Conservation (phyloP, 2,888 invertebrate genomes). For the Agrotis exclamationis region DNA sequence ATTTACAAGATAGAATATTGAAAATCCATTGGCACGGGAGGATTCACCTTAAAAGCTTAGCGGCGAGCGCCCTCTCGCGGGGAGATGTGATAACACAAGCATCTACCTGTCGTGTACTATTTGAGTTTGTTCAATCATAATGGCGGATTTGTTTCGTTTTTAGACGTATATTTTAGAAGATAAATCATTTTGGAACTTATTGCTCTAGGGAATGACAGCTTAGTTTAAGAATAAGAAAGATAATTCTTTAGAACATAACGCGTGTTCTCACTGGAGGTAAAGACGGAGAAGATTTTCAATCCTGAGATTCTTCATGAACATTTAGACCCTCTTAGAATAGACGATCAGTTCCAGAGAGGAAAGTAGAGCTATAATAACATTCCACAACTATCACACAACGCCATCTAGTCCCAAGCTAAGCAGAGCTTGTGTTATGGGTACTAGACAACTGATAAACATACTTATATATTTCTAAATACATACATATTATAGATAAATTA, state of each 20-base stretch:
- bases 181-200: neutral
- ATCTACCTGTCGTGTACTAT: slow-evolving; percentile 23
- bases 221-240: neutral
- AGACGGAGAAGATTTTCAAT: neutral
- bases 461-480: no score
- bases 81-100: slow-evolving; percentile 16
- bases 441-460: no score
- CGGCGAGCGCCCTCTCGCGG: slow-evolving; percentile 37
- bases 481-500: no score
- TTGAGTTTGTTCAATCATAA: slow-evolving; percentile 40
- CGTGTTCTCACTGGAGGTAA: neutral
- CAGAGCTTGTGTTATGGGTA: no score
- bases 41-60: slow-evolving; percentile 49
- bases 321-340: no score
- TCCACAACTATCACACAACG: no score
- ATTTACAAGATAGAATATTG: slow-evolving; percentile 66
- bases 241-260: neutral
- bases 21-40: slow-evolving; percentile 63
- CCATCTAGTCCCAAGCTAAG: no score
- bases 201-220: neutral
- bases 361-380: neutral
- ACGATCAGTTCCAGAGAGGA: neutral
- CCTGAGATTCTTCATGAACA: no score
- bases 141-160: slow-evolving; percentile 24
- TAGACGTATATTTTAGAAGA: neutral